Evolutionary conservation across 2,797 vertebrate species (phyloP).

Genomic region (Agapornis canus): DNA sequence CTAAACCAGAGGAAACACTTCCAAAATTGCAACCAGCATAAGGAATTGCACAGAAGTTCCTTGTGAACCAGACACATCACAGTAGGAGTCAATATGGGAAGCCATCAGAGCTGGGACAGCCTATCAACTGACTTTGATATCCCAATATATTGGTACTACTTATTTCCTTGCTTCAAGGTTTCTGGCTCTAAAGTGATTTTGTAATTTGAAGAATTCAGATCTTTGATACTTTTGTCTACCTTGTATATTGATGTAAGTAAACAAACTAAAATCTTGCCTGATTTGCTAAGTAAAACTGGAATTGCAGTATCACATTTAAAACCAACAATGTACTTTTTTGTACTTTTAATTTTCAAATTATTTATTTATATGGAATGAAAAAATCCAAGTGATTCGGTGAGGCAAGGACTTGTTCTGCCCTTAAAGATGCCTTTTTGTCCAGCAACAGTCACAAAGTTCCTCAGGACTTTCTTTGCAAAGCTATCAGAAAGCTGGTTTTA

Average conservation of each 20-base stretch:
- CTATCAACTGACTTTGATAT: neutral
- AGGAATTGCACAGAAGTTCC: neutral
- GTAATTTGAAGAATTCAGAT: neutral
- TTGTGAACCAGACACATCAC: neutral
- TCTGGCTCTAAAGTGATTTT: neutral
- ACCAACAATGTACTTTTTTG: no score
- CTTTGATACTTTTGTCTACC: neutral
- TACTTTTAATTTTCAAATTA: neutral
- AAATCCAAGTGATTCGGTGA: neutral
- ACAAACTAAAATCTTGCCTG: neutral
- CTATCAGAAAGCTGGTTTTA: neutral
- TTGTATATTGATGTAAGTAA: neutral
- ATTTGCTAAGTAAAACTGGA: neutral
- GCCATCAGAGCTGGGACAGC: neutral
- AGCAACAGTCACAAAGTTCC: neutral
- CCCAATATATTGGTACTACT: rapidly evolving
- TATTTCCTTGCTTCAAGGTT: neutral
- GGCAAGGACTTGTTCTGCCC: neutral
- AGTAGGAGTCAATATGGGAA: neutral
- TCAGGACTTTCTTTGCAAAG: neutral
- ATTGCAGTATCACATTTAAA: neutral
- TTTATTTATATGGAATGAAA: neutral
- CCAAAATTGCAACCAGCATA: neutral
- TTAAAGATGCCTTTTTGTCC: neutral
- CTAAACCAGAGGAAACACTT: neutral